These are phyloP conservation scores for Panthera leo DNA, from an alignment of 2,113 vertebrate genomes.

Conservation along the genomic window DNA sequence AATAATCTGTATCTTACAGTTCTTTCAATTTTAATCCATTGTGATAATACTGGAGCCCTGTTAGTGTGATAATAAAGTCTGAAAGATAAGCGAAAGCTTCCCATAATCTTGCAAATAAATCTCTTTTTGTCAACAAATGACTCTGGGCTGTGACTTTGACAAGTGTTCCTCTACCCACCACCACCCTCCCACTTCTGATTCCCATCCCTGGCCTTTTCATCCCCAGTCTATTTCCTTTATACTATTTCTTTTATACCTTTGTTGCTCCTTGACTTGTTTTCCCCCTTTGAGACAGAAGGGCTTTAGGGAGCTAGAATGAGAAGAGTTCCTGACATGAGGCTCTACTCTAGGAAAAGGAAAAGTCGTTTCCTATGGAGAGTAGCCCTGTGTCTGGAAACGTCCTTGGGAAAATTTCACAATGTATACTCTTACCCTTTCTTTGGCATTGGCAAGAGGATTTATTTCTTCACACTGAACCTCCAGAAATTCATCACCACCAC, in stretches of 20 bases:
- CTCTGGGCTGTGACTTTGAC: neutral
- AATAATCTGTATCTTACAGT: neutral
- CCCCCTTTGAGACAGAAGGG: neutral
- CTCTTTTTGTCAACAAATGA: neutral
- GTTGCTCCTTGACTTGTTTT: neutral
- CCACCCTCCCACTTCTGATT: neutral
- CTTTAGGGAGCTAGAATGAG: no score
- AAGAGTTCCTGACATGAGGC: neutral
- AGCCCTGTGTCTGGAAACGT: neutral
- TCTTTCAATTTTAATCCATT: neutral
- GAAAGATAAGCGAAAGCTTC: rapidly evolving
- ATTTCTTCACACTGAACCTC: neutral
- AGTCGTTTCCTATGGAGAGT: neutral
- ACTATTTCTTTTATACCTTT: neutral
- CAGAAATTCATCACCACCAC: neutral
- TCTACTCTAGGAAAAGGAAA: neutral
- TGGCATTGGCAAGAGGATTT: neutral
- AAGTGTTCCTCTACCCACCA: neutral
- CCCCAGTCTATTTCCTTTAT: neutral
- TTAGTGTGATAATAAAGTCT: neutral
- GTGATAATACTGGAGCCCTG: neutral
- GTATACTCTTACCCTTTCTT: neutral
- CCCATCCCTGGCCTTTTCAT: neutral
- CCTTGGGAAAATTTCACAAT: neutral
- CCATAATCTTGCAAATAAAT: neutral